Percentiles rank a stretch among this genome's conserved stretches.
These are phyloP conservation scores for Bruchidius siliquastri DNA, from an alignment of 2,888 invertebrate genomes.

Conservation along the genomic window DNA sequence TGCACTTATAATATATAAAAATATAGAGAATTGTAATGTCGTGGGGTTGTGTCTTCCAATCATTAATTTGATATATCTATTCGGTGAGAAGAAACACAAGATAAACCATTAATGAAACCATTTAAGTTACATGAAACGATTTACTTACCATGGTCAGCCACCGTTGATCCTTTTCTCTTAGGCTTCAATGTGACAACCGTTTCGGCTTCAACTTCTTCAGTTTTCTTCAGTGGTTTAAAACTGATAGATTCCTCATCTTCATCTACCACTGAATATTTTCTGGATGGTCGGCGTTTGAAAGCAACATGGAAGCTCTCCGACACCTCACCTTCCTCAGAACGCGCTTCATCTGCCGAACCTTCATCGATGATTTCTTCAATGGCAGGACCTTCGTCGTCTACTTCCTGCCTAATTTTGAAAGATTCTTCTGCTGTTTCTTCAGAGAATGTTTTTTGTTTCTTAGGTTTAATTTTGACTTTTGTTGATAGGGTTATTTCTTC, in stretches of 20 bases:
- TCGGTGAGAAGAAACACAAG: too few species aligned
- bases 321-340: constrained; percentile 52
- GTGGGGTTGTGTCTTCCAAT: too few species aligned
- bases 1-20: too few species aligned
- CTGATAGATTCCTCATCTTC: constrained; percentile 59
- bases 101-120: neutral
- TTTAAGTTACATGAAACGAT: neutral
- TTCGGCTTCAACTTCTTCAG: constrained; percentile 59
- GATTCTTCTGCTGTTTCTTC: constrained; percentile 76
- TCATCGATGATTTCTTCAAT: constrained; percentile 64
- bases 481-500: constrained; percentile 84
- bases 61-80: too few species aligned
- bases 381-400: constrained; percentile 58
- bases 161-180: constrained; percentile 62
- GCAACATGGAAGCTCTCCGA: constrained; percentile 53
- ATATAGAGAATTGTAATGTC: too few species aligned
- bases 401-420: constrained; percentile 63
- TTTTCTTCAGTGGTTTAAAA: constrained; percentile 46
- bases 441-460: constrained; percentile 65
- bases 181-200: constrained; percentile 65
- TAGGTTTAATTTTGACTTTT: constrained; percentile 74
- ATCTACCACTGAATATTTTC: constrained; percentile 59
- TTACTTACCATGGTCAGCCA: constrained; percentile 60
- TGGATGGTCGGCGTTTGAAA: constrained; percentile 46
- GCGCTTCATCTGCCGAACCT: constrained; percentile 55